These are phyloP conservation scores for Ommatoiulus sabulosus DNA, from an alignment of 2,888 invertebrate species.

Conservation along the genomic window DNA sequence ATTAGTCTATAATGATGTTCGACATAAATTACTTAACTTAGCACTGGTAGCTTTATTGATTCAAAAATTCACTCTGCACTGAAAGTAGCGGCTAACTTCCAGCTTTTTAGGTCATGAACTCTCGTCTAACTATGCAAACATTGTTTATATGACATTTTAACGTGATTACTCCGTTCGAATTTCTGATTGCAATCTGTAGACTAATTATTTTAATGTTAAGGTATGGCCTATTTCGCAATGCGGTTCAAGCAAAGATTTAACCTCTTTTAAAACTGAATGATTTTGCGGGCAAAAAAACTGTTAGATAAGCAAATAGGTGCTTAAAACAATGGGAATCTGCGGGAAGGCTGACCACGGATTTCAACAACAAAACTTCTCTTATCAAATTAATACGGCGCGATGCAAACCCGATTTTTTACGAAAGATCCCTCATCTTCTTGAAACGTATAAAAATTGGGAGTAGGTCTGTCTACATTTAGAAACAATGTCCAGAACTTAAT, in stretches of 20 bases:
- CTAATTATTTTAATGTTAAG: conserved; percentile 11
- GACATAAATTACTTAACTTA: no score
- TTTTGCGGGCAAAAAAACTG: not conserved
- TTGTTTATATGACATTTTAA: not conserved
- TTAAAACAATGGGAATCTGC: not conserved
- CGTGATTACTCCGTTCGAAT: not conserved
- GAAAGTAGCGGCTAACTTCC: no score
- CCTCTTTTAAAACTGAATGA: conserved; percentile 22
- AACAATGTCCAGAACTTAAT: not conserved
- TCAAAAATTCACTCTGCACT: no score
- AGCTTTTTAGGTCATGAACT: not conserved
- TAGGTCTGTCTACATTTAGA: conserved; percentile 23
- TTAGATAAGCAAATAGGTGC: not conserved
- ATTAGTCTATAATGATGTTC: no score
- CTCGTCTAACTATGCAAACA: not conserved
- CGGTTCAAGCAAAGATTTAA: conserved; percentile 24
- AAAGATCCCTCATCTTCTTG: not conserved
- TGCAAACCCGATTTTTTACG: not conserved
- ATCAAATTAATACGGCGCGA: not conserved
- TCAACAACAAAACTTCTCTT: not conserved
- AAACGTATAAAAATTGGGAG: conserved; percentile 15
- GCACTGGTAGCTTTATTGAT: no score
- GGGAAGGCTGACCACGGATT: not conserved
- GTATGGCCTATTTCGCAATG: not conserved
- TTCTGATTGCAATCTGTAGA: not conserved